phyloP scores from a whole-genome alignment of 2,888 invertebrate species.

The Adelphocoris suturalis region DNA sequence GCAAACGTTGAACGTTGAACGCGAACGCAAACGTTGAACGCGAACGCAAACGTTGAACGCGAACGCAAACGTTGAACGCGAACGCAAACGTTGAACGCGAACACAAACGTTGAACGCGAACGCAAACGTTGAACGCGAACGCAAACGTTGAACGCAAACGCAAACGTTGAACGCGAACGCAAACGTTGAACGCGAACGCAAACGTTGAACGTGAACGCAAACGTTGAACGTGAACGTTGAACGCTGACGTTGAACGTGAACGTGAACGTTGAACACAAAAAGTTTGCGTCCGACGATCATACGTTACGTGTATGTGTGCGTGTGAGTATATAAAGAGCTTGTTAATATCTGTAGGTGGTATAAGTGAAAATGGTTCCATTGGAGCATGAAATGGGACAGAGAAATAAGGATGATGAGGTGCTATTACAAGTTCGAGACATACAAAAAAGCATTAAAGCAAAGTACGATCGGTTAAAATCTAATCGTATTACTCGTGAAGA shows the following conservation, averaged over 20 bases:
- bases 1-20: background rate
- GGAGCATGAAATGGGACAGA: background rate
- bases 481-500: background rate
- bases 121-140: too few species aligned
- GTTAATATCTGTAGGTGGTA: background rate
- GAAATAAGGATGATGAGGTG: background rate
- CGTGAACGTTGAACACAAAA: background rate
- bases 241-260: too few species aligned
- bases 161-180: too few species aligned
- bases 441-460: background rate
- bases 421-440: slow-evolving; percentile 17
- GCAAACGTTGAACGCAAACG: too few species aligned
- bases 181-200: too few species aligned
- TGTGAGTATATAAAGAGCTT: background rate
- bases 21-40: background rate
- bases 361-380: too few species aligned
- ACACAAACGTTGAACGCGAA: too few species aligned
- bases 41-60: background rate
- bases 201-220: too few species aligned
- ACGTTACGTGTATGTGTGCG: background rate
- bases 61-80: background rate
- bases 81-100: too few species aligned
- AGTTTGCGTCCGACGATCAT: background rate
- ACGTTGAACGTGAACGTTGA: too few species aligned
- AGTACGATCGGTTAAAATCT: slow-evolving; percentile 2